Conservation (phyloP, 2,113 vertebrate species). For the Theropithecus gelada region DNA sequence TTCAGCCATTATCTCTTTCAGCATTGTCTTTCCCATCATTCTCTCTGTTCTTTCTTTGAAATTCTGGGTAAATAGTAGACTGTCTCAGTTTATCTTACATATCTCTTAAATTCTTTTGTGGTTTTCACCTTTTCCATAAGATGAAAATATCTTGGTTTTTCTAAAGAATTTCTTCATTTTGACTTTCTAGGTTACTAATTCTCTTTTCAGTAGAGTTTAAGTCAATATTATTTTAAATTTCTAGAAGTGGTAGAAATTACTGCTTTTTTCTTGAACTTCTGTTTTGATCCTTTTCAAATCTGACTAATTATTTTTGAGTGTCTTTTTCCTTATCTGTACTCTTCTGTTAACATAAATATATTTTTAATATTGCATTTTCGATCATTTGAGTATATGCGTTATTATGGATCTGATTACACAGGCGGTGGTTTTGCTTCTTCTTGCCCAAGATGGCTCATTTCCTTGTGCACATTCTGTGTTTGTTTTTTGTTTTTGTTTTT, state of each 20-base stretch:
- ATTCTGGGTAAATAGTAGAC: not conserved
- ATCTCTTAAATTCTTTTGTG: not conserved
- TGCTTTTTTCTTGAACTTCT: not conserved
- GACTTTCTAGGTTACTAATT: conserved; percentile 22
- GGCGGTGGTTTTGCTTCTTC: not conserved
- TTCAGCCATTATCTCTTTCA: not conserved
- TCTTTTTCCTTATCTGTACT: not conserved
- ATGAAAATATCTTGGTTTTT: not conserved
- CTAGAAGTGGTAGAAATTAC: not conserved
- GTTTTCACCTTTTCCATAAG: not conserved
- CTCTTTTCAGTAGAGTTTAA: not conserved
- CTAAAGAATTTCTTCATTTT: conserved; percentile 41
- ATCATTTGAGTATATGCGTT: not conserved
- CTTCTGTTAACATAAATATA: not conserved
- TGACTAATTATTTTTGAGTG: not conserved
- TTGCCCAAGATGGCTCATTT: conserved; percentile 13
- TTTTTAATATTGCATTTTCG: conserved; percentile 24
- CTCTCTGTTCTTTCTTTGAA: conserved; percentile 1
- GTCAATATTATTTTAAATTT: not conserved
- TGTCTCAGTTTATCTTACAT: not conserved
- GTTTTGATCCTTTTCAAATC: conserved; percentile 33
- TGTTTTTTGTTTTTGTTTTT: not conserved
- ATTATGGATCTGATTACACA: not conserved
- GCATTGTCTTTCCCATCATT: not conserved
- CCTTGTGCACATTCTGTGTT: not conserved